Percentiles rank a stretch among this genome's conserved stretches.
These are phyloP conservation scores for Elaphurus davidianus DNA, from an alignment of 2,113 vertebrate genomes.

Conservation along the genomic window DNA sequence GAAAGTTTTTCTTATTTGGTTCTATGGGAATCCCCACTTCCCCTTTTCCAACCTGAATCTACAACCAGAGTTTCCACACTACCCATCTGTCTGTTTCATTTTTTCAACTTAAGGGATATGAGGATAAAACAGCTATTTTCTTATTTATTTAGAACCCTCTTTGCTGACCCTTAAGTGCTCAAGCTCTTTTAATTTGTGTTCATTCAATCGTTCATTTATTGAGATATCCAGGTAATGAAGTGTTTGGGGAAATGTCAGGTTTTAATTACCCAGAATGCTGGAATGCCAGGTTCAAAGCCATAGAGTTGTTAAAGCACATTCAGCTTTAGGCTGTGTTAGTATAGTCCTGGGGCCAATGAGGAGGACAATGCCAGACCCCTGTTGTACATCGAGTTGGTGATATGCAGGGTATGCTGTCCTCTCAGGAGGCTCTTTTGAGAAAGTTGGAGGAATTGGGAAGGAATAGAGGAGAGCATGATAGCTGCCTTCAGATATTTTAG, in stretches of 20 bases:
- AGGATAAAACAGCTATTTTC: not conserved
- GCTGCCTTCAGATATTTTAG: not conserved
- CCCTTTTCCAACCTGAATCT: not conserved
- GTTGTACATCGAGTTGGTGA: not conserved
- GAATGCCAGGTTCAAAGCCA: not conserved
- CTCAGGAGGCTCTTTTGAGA: not conserved
- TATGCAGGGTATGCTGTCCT: accelerated
- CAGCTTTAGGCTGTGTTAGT: not conserved
- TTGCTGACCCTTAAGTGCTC: not conserved
- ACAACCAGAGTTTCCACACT: not conserved
- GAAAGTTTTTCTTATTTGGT: not conserved
- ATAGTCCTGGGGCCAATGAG: too few relatives aligned
- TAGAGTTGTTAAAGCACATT: not conserved
- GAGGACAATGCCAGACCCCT: not conserved
- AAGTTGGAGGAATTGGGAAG: not conserved
- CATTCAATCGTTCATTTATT: not conserved
- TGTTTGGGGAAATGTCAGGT: not conserved
- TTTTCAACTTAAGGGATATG: not conserved
- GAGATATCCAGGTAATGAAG: not conserved
- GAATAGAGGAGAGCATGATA: not conserved
- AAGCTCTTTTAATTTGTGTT: not conserved
- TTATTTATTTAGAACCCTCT: not conserved
- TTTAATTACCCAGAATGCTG: not conserved
- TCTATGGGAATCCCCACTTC: not conserved
- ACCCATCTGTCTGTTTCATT: not conserved